These are phyloP conservation scores for Caenorhabditis panamensis DNA, from an alignment of 2,888 invertebrate species.

Conservation along the genomic window DNA sequence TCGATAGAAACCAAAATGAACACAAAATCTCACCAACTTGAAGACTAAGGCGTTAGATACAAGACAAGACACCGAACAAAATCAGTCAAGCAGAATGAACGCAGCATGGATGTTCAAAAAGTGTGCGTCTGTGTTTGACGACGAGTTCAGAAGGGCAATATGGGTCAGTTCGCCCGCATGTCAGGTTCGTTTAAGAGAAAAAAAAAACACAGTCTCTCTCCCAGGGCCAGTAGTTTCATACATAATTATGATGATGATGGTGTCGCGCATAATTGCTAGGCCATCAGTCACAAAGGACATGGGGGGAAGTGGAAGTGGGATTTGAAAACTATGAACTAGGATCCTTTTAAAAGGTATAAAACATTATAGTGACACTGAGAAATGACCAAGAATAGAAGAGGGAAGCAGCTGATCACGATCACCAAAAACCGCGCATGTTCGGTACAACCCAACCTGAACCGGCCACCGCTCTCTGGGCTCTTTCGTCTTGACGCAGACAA, in stretches of 20 bases:
- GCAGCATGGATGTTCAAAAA: not conserved
- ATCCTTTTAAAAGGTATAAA: too few species aligned
- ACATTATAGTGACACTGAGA: too few species aligned
- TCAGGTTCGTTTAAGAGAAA: slow-evolving; percentile 2
- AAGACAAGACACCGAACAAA: slow-evolving; percentile 23
- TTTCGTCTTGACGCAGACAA: slow-evolving; percentile 1
- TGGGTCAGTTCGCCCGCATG: slow-evolving; percentile 43
- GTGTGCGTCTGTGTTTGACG: too few species aligned
- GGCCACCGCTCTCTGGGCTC: slow-evolving; percentile 22
- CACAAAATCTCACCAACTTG: slow-evolving; percentile 36
- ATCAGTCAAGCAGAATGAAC: slow-evolving; percentile 52
- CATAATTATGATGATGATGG: slow-evolving; percentile 57
- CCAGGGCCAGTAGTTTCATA: slow-evolving; percentile 48
- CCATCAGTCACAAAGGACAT: slow-evolving; percentile 53
- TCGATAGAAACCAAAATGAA: too few species aligned
- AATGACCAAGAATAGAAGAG: slow-evolving; percentile 1
- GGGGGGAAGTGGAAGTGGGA: not conserved
- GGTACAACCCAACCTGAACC: too few species aligned
- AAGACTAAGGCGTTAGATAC: slow-evolving; percentile 34
- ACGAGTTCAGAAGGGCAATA: slow-evolving; percentile 28
- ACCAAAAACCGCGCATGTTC: slow-evolving; percentile 40
- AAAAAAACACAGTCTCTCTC: slow-evolving; percentile 34
- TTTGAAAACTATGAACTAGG: slow-evolving; percentile 12
- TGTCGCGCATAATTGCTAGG: slow-evolving; percentile 58
- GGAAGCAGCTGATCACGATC: slow-evolving; percentile 35